Evolutionary conservation across 2,113 vertebrate species (phyloP).

Genomic region (Colossoma macropomum): DNA sequence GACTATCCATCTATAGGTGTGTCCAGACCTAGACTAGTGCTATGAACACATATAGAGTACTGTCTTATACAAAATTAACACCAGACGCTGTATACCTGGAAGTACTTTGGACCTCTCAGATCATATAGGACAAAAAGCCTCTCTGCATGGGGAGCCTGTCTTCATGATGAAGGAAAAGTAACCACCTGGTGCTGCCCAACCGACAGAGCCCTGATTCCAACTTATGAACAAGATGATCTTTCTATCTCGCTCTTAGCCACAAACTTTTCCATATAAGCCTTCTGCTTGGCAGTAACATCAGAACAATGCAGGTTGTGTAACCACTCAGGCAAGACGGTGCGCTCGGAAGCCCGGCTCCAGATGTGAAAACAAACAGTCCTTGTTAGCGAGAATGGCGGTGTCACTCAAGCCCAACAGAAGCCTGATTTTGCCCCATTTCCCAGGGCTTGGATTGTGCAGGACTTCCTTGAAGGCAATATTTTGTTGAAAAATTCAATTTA

Average conservation of each 20-base stretch:
- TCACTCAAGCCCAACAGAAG: conserved; percentile 22
- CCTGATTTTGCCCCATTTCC: not conserved
- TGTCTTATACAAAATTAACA: not conserved
- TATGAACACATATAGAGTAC: no score
- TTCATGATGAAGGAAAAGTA: conserved; percentile 3
- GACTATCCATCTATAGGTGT: no score
- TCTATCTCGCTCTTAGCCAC: not conserved
- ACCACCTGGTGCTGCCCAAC: not conserved
- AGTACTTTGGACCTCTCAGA: not conserved
- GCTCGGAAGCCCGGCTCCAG: conserved; percentile 20
- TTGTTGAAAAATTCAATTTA: not conserved
- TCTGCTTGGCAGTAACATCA: not conserved
- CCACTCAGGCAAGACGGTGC: not conserved
- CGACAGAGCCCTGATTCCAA: not conserved
- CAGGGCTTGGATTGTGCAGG: not conserved
- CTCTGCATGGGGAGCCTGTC: not conserved
- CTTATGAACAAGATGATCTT: not conserved
- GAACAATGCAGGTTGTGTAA: conserved; percentile 51
- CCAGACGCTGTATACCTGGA: not conserved
- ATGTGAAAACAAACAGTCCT: conserved; percentile 51
- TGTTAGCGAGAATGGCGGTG: conserved; percentile 31
- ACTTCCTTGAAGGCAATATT: not conserved
- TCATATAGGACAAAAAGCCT: not conserved
- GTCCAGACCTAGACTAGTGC: no score
- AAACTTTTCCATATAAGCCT: not conserved